Conservation (phyloP, 1,140 invertebrate genomes). For the Neodiprion pinetum region DNA sequence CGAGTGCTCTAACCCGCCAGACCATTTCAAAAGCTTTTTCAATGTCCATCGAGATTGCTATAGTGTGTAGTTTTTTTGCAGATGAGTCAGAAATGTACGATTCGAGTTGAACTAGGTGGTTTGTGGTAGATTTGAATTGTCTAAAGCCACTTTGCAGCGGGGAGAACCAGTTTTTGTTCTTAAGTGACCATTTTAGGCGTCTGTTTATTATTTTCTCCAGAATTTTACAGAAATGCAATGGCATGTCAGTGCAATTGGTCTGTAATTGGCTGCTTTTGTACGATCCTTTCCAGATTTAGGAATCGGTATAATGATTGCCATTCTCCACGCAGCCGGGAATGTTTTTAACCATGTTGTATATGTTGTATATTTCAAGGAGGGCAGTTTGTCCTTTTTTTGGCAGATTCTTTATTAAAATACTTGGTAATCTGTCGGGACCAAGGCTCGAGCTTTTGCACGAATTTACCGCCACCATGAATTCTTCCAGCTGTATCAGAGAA, state of each 20-base stretch:
- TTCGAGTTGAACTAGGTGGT: slow-evolving; percentile 29
- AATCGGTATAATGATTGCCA: slow-evolving; percentile 49
- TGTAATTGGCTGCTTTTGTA: slow-evolving; percentile 28
- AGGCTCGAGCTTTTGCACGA: slow-evolving; percentile 27
- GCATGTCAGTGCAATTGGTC: slow-evolving; percentile 44
- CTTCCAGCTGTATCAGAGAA: background rate
- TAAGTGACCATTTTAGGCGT: slow-evolving; percentile 22
- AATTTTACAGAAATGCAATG: slow-evolving; percentile 42
- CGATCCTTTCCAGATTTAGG: slow-evolving; percentile 46
- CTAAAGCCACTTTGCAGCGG: slow-evolving; percentile 31
- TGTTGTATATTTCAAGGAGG: slow-evolving; percentile 38
- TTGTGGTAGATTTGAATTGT: slow-evolving; percentile 30
- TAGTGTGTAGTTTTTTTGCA: slow-evolving; percentile 28
- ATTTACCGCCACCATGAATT: slow-evolving; percentile 1
- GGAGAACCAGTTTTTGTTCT: slow-evolving; percentile 31
- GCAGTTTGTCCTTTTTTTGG: slow-evolving; percentile 26
- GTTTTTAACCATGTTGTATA: slow-evolving; percentile 23
- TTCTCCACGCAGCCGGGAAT: slow-evolving; percentile 45
- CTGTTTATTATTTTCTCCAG: slow-evolving; percentile 39
- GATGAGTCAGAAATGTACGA: slow-evolving; percentile 33
- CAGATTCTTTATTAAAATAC: slow-evolving; percentile 38
- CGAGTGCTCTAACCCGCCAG: slow-evolving; percentile 26
- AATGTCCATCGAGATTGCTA: slow-evolving; percentile 36
- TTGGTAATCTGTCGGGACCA: slow-evolving; percentile 31
- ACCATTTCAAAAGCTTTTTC: slow-evolving; percentile 41